Base-by-base conservation (phyloP, 1,140 invertebrate species). In the Bombus waltoni region DNA sequence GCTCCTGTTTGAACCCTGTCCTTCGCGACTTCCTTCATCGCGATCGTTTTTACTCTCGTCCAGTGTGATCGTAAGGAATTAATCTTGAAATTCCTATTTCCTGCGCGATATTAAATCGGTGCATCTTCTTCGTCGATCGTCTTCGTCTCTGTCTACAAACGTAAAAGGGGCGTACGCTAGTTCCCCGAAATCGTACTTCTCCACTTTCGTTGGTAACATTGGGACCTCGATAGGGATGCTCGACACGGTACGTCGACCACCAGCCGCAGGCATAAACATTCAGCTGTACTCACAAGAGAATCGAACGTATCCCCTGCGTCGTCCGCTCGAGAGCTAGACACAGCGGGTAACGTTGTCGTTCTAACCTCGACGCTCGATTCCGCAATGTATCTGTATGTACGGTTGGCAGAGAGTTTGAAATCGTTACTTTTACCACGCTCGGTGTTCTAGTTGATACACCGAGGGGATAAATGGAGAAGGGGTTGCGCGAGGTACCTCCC, bases 261-360 rank as follows among this genome's bases (percentile, higher is more conserved):
- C 87, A 83, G 74, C 47, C 42, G 85, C 42, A 70, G 84, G 68
- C 84, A 88, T 85, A 74, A 78, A 75, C 74, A 83, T 80, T 89
- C 88, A 89, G 87, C 88, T 89, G 88, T 83, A 84, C 79, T 76
- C 70, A 89, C 75, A 85, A 85, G 83, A 86, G 74, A 75, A 57
- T 59, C 77, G 44, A 57, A 8, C 40, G 32, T 32, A 32, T 53
- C 84, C 75, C 71, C 44, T 66, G 83, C 40, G 57, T 81, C 78
- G 28, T 38, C 47, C 38, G 40, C 57, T 76, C 32, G 9, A 10
- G 40, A 44, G 42, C 47, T 15, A 68, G 65, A 38, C 70, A 28
- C 68, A 35, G 38, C 53, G 57, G 68, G 18, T 73, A 22, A 28
- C 40, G 6, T 8, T 35, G n/a, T 35, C 53, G 25, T 40, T 22